Base-by-base conservation (phyloP, 2,797 vertebrate species). In the Acanthurus leucopareius region DNA sequence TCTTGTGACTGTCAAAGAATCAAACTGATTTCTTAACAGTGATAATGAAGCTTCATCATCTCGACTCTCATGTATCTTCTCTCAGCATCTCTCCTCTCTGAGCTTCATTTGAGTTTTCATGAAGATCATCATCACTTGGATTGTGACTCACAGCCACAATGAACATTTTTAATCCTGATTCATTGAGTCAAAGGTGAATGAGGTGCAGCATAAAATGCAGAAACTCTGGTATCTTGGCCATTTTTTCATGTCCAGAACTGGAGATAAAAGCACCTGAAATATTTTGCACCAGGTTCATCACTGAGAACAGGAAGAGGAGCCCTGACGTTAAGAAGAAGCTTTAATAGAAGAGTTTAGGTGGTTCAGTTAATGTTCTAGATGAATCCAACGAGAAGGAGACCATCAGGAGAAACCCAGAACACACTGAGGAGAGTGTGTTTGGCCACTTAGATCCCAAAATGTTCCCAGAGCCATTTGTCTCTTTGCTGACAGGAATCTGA, bases 21-120 rank as follows among this genome's bases (percentile, higher is more conserved):
- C 42, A 52, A 20, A 40, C 56, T 15, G 2, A 38, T 60, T 51
- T 56, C 35, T 45, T 22, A 28, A 10, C 32, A 56, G 40, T 52
- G 44, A 20, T 75, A n/a, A 20, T 51, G 40, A 68, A 61, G 47
- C 53, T 61, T 59, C 16, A 69, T 60, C 8, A 13, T 28, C 47
- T 60, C 25, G 17, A 56, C 19, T 14, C 9, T 59, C 16, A 17
- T 10, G 32, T 54, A 9, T 44, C 42, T 64, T 32, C n/a, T 56
- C 15, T 69, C 54, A 25, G 40, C 10, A 0, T 9, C 44, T 45
- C 10, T 47, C 17, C 32, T 10, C 22, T 45, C 48, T 20, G 20
- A 19, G 28, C 13, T 61, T 19, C 25, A 32, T 47, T 0, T 51
- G 3, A 66, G 53, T 11, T 17, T 28, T 8, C 11, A 25, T 25